Evolutionary conservation across 2,113 vertebrate genomes (phyloP).

Genomic region (Carollia perspicillata): DNA sequence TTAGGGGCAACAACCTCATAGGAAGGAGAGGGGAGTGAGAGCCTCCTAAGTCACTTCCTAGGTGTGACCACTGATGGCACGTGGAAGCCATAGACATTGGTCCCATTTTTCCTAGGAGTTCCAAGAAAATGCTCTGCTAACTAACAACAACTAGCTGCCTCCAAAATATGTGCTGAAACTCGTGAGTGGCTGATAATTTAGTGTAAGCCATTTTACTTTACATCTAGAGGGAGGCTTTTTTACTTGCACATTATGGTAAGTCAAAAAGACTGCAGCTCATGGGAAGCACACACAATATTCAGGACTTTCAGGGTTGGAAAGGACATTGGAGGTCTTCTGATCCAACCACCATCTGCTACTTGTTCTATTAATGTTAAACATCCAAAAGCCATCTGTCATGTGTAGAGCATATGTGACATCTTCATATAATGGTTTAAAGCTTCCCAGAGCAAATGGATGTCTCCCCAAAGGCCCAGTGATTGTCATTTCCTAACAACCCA

Average conservation of each 20-base stretch:
- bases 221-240: neutral
- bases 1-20: neutral
- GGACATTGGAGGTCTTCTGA: slow-evolving; percentile 47
- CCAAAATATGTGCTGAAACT: neutral
- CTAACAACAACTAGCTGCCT: neutral
- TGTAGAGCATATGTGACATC: neutral
- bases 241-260: neutral
- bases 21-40: neutral
- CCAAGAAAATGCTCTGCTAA: neutral
- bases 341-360: neutral
- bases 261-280: neutral
- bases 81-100: neutral
- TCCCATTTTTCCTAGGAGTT: neutral
- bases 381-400: slow-evolving; percentile 41
- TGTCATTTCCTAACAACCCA: slow-evolving; percentile 13
- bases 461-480: slow-evolving; percentile 15
- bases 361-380: slow-evolving; percentile 38
- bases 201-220: neutral
- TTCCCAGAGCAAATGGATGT: slow-evolving; percentile 23
- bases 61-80: too few species aligned
- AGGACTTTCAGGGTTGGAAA: neutral
- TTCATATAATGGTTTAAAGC: neutral
- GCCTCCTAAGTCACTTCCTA: neutral
- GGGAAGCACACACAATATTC: neutral
- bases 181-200: neutral